Percentiles rank a stretch among this genome's conserved stretches.
Evolutionary conservation across 2,113 vertebrate species (phyloP).

Genomic region (Mobula hypostoma): DNA sequence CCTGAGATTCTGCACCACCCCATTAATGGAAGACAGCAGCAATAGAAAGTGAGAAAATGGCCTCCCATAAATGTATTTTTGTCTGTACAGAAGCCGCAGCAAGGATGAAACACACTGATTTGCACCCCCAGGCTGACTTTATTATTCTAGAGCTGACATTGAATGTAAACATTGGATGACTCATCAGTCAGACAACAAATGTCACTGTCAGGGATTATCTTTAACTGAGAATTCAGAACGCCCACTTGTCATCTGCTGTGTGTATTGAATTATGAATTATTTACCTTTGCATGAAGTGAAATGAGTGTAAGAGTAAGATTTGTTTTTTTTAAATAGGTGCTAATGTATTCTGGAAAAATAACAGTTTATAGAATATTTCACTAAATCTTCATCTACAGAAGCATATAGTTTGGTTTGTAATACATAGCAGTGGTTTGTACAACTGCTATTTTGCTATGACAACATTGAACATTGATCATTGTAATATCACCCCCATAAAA

Average conservation of each 20-base stretch:
- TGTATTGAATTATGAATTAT: slow-evolving; percentile 32
- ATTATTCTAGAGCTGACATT: slow-evolving; percentile 30
- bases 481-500: background rate
- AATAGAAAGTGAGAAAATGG: slow-evolving; percentile 39
- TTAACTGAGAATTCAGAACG: slow-evolving; percentile 34
- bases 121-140: slow-evolving; percentile 30
- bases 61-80: slow-evolving; percentile 38
- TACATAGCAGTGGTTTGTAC: background rate
- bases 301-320: background rate
- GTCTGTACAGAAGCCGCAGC: background rate
- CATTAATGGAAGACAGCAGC: slow-evolving; percentile 38
- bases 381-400: background rate
- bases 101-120: slow-evolving; percentile 32
- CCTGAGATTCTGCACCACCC: slow-evolving; percentile 43
- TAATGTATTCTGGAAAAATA: background rate
- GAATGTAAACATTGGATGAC: slow-evolving; percentile 35
- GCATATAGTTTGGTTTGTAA: background rate
- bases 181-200: slow-evolving; percentile 37
- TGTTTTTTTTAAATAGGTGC: background rate
- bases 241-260: slow-evolving; percentile 37
- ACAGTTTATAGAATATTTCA: background rate
- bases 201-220: slow-evolving; percentile 38
- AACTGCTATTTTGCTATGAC: background rate
- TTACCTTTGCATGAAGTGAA: slow-evolving; percentile 14
- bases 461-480: background rate